phyloP scores from a whole-genome alignment of 2,797 vertebrate species.

The Enteromius anoplus region DNA sequence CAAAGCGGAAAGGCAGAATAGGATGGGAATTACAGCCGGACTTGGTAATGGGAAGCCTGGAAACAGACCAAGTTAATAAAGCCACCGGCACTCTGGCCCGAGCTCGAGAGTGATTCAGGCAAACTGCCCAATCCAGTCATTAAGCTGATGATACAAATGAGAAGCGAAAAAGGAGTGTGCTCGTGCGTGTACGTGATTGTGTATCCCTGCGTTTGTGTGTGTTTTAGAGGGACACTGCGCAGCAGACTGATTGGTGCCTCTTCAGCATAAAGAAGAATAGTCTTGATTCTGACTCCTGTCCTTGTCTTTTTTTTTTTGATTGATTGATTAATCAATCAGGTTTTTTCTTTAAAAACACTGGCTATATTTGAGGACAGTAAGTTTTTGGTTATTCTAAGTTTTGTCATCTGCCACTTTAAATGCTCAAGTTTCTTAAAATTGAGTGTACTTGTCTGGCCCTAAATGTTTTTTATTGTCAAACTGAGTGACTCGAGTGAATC shows the following conservation, averaged over 20 bases:
- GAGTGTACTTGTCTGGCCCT: neutral
- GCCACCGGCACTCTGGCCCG: conserved; percentile 49
- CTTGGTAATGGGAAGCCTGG: conserved; percentile 58
- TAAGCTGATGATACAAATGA: conserved; percentile 61
- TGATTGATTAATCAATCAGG: neutral
- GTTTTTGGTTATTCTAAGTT: neutral
- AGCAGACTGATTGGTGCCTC: conserved; percentile 38
- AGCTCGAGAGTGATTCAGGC: conserved; percentile 52
- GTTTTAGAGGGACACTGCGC: neutral
- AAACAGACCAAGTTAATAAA: conserved; percentile 62
- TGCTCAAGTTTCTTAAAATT: neutral
- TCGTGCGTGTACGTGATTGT: neutral
- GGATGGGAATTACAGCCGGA: conserved; percentile 44
- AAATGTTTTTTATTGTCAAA: neutral
- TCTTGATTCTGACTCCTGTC: conserved; percentile 31
- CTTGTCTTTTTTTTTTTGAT: conserved; percentile 15
- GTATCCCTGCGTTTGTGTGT: neutral
- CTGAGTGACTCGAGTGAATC: neutral
- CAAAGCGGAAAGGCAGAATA: conserved; percentile 42
- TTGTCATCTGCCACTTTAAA: neutral
- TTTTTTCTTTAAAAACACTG: neutral
- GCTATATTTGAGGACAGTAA: neutral
- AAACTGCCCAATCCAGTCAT: conserved; percentile 59
- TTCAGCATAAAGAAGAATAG: conserved; percentile 39
- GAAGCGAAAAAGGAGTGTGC: conserved; percentile 48